Percentiles rank a stretch among this genome's conserved stretches.
These are phyloP conservation scores for Rattus rattus DNA, from an alignment of 2,113 vertebrate species.

Conservation along the genomic window DNA sequence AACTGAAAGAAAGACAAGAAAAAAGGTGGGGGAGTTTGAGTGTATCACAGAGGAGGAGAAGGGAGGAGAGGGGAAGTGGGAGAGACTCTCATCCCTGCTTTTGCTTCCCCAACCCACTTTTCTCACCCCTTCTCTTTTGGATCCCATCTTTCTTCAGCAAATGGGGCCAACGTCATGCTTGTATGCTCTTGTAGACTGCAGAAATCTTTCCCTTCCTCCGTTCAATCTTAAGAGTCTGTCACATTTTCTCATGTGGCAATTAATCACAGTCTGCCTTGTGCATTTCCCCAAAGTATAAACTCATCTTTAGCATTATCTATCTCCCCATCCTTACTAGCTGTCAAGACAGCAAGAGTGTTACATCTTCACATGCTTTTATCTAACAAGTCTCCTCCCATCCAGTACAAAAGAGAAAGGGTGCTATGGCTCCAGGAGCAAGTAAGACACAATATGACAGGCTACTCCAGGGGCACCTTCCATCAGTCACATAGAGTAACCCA, in stretches of 20 bases:
- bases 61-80: not conserved
- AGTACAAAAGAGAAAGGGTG: not conserved
- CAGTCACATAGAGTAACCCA: not conserved
- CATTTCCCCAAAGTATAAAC: conserved; percentile 4
- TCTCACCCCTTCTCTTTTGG: not conserved
- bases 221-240: not conserved
- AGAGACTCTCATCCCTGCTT: not conserved
- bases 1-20: not conserved
- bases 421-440: not conserved
- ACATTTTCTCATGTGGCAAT: not conserved
- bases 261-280: not conserved
- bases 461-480: not conserved
- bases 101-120: not conserved
- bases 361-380: not conserved
- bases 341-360: not conserved
- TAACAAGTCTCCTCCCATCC: not conserved
- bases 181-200: not conserved
- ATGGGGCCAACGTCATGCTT: not conserved
- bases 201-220: not conserved
- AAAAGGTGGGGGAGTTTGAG: rapidly evolving
- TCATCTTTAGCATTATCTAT: not conserved
- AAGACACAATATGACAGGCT: not conserved
- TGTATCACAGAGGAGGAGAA: too few species aligned
- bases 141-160: not conserved
- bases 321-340: not conserved